Base-by-base conservation (phyloP, 1,140 invertebrate genomes). In the Caligus rogercresseyi region DNA sequence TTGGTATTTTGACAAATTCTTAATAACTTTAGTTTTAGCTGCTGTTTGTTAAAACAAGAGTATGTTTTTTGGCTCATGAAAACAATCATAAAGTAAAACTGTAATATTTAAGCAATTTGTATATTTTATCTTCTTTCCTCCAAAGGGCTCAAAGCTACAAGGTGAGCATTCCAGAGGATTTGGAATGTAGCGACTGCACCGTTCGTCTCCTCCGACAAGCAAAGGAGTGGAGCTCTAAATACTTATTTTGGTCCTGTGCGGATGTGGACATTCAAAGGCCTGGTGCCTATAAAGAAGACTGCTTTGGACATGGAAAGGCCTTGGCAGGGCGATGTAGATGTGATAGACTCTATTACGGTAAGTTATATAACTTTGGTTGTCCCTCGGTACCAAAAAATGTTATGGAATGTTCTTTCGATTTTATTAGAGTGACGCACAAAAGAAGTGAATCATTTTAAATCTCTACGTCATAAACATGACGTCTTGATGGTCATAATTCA, bases 201-300 rank as follows among this genome's bases (percentile, higher is more conserved):
- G 76, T 97, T 26, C 79, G 91, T 55, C 74, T 97, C 58, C 77
- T 93, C 11, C 75, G 90, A 0, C 85, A 95, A 73, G 91, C 91
- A 0, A 77, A 80, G 18, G 90, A 97, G 75, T 95, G 89, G 89
- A 81, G 83, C 0, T 73, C 75, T 13, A 80, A 75, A 67, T 95
- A 93, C 71, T 77, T 81, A 66, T 95, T 96, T 75, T 92, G 88
- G 87, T 91, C 88, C 0, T 97, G 93, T 70, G 86, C 91, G 1
- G 92, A 97, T 74, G 83, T 97, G 53, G 88, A 94, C 69, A 87
- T 96, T 66, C 79, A 75, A 23, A 67, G 3, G 21, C 65, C 24
- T 1, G 52, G 24, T 25, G 13, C 60, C 23, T 65, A 66, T 23
- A 43, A 19, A 19, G 43, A 66, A 73, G 80, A 80, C 18, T 95